Conservation (phyloP, 2,888 invertebrate genomes). For the Diaperis boleti region DNA sequence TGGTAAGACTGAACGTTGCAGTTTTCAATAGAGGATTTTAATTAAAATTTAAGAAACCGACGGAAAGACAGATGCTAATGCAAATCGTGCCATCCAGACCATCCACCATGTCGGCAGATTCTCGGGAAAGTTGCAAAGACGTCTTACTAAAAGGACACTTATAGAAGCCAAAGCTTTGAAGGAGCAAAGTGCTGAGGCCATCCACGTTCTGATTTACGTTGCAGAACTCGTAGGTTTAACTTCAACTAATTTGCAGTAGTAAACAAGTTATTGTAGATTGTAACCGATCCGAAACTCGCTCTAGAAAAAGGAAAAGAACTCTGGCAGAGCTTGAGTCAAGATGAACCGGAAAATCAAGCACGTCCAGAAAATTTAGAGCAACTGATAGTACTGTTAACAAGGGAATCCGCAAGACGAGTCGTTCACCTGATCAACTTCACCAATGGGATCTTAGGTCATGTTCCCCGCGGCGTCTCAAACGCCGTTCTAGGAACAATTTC, state of each 20-base stretch:
- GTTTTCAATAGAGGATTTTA: not conserved
- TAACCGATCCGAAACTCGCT: conserved; percentile 82
- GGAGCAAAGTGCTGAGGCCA: conserved; percentile 80
- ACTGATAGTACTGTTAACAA: conserved; percentile 78
- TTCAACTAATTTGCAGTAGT: not conserved
- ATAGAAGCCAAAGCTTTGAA: conserved; percentile 85
- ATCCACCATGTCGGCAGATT: conserved; percentile 84
- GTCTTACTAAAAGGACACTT: conserved; percentile 82
- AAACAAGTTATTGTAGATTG: conserved; percentile 70
- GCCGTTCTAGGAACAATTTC: conserved; percentile 62
- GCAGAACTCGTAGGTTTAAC: conserved; percentile 77
- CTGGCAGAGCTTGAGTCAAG: conserved; percentile 77
- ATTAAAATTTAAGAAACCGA: conserved; percentile 40
- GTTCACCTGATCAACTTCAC: conserved; percentile 85
- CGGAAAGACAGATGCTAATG: conserved; percentile 53
- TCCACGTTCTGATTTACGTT: conserved; percentile 81
- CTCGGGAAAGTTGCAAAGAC: conserved; percentile 80
- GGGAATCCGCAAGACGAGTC: conserved; percentile 82
- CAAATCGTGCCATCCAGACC: conserved; percentile 77
- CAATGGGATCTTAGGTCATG: conserved; percentile 69
- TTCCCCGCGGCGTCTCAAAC: conserved; percentile 67
- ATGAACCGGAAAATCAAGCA: conserved; percentile 89
- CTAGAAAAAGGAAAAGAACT: conserved; percentile 80
- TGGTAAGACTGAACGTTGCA: too few species aligned
- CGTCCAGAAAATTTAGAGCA: conserved; percentile 84